Base-by-base conservation (phyloP, 2,888 invertebrate species). In the Apamea sordens region DNA sequence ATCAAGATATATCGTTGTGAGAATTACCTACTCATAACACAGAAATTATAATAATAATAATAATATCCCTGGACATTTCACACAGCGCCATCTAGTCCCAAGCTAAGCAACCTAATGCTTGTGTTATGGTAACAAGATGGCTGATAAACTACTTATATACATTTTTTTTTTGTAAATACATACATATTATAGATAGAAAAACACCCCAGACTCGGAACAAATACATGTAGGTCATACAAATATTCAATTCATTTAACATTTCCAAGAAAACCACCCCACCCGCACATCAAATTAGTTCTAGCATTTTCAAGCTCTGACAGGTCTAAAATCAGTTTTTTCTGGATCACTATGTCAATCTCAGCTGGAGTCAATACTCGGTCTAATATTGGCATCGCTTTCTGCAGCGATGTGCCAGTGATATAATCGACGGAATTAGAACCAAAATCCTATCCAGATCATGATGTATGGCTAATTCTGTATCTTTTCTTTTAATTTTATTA, bases 381-480 rank as follows among this genome's bases (percentile, higher is more conserved):
- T 92, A 92, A 92, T 89, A 89, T 90, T 90, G 92, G 92, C 85
- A 76, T 76, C 87, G 86, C 81, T 88, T 89, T 90, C 91, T 90
- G 90, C 90, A 91, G 86, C 89, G 84, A 85, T 88, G 73, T 71
- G 69, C 83, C 83, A 85, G 84, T 94, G 93, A 93, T 91, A 92
- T 90, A 92, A 94, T 90, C 94, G 93, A 93, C 94, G 64, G 87
- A 93, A 90, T 93, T 94, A 94, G 93, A 89, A 91, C 85, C 84
- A 79, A 89, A 91, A 90, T 84, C 70, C 83, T 89, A 90, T 92
- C 83, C 89, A 92, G 88, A 70, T 78, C 83, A 84, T 91, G 90
- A 89, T 89, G 84, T 85, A 90, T 86, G 64, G 86, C 89, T 90
- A 89, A 87, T 89, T 89, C 77, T 73, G 86, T 88, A 85, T 85